A percentile compares a stretch with the other conserved stretches of the same genome.
These are phyloP conservation scores for Lophius piscatorius DNA, from an alignment of 2,113 vertebrate species.

Conservation along the genomic window DNA sequence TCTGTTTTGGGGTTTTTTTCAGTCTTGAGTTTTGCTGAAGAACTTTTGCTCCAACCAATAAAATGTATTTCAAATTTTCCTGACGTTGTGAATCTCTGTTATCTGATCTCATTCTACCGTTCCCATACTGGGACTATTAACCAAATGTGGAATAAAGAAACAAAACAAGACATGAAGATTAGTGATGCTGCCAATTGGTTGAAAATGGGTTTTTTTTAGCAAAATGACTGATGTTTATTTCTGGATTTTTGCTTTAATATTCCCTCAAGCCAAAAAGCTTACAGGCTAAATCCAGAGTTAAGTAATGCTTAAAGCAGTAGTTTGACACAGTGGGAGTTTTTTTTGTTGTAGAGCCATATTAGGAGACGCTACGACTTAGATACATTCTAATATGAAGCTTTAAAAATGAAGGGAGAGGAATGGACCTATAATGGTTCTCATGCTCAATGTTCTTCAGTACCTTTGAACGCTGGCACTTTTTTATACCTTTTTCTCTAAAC, in stretches of 20 bases:
- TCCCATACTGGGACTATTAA: neutral
- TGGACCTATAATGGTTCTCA: no score
- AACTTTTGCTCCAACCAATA: neutral
- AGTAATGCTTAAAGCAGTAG: neutral
- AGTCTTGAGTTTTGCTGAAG: neutral
- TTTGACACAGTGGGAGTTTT: neutral
- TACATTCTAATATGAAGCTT: no score
- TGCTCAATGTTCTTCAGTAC: no score
- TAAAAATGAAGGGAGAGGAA: no score
- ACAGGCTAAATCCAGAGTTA: neutral
- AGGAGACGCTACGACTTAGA: neutral
- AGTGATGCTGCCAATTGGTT: neutral
- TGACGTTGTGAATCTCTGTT: neutral
- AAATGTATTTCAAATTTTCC: neutral
- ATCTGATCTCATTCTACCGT: neutral
- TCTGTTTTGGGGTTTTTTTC: neutral
- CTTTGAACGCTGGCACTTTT: no score
- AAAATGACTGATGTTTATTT: neutral
- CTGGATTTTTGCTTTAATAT: neutral
- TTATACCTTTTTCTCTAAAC: no score
- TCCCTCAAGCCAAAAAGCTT: neutral
- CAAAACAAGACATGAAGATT: neutral
- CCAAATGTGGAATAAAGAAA: neutral
- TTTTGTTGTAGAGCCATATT: no score
- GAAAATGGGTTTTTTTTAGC: neutral